Percentiles rank a stretch among this genome's conserved stretches.
Evolutionary conservation across 2,888 invertebrate genomes (phyloP).

Genomic region (Zonitis immaculata): DNA sequence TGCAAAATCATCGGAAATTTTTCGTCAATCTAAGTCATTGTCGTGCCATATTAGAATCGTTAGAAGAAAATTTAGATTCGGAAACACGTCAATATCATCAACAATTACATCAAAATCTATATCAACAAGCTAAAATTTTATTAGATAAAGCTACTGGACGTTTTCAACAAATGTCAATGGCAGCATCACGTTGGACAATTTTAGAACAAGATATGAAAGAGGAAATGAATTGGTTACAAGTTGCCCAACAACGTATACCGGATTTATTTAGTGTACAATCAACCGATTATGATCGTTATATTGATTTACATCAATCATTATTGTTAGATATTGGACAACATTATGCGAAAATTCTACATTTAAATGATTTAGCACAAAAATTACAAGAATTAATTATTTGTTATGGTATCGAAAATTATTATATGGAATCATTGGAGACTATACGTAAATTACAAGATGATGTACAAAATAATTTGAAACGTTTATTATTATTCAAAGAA

Average conservation of each 20-base stretch:
- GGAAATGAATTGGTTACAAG: slow-evolving; percentile 76
- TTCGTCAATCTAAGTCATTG: slow-evolving; percentile 86
- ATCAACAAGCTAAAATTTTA: slow-evolving; percentile 69
- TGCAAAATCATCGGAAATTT: slow-evolving; percentile 84
- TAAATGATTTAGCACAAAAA: slow-evolving; percentile 67
- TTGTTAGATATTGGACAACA: slow-evolving; percentile 76
- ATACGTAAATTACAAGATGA: slow-evolving; percentile 71
- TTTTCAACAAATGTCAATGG: slow-evolving; percentile 78
- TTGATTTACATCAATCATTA: slow-evolving; percentile 75
- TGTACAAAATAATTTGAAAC: slow-evolving; percentile 66
- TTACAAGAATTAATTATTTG: slow-evolving; percentile 71
- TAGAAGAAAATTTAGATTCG: slow-evolving; percentile 76
- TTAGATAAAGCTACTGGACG: slow-evolving; percentile 76
- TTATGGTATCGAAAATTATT: slow-evolving; percentile 68
- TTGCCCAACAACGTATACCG: slow-evolving; percentile 79
- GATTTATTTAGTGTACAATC: slow-evolving; percentile 76
- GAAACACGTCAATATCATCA: slow-evolving; percentile 73
- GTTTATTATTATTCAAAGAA: slow-evolving; percentile 70
- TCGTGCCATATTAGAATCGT: slow-evolving; percentile 76
- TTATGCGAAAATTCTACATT: slow-evolving; percentile 69
- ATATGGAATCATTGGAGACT: slow-evolving; percentile 66
- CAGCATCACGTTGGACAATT: slow-evolving; percentile 79
- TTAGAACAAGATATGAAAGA: slow-evolving; percentile 78
- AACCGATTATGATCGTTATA: slow-evolving; percentile 79
- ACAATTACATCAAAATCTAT: slow-evolving; percentile 69